Evolutionary conservation across 2,113 vertebrate genomes (phyloP), one percentile per base, ranked within the genome.

Genomic region (Merops nubicus): DNA sequence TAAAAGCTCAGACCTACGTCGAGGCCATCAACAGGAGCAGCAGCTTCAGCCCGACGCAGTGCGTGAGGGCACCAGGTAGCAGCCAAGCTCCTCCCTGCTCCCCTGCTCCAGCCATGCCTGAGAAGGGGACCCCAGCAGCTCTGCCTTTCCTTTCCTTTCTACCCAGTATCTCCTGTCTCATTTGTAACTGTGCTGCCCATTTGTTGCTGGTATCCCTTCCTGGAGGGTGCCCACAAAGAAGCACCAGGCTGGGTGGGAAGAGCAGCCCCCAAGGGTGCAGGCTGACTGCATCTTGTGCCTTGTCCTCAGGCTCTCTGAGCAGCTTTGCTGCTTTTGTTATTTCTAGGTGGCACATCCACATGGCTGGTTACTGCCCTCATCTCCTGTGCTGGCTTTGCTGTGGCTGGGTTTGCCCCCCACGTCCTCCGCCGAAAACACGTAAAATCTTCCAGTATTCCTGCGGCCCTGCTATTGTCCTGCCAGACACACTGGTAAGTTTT

Each of bases 401-500:
- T 96, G 89, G 77, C 92, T 59, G 94, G 94, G 95, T 12, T 75
- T 97, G 43, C 85, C 65, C 1, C n/a, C n/a, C n/a, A n/a, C n/a
- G n/a, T n/a, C n/a, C n/a, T n/a, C n/a, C n/a, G n/a, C n/a, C n/a
- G 98, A 98, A 97, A 74, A 89, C 81, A 89, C 95, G 89, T 18
- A 86, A 60, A 77, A 50, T 97, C 34, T 81, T 98, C 38, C 97
- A 45, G 2, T 79, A 97, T 53, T 98, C 62, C 69, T 98, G 96
- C 65, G 98, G 97, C 90, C 98, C 98, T 0, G 1, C 15, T 25
- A 96, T 92, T 43, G 95, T 91, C 62, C 96, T 98, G 36, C 98
- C 98, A 3, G 95, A 98, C 42, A 97, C 97, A 29, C 88, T 98
- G 98, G 98, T 98, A 98, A 97, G 5, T 15, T 8, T n/a, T 67